Evolutionary conservation across 2,888 invertebrate genomes (phyloP), one percentile per base, ranked within the genome.

Genomic region (Sceliomorpha sp.): DNA sequence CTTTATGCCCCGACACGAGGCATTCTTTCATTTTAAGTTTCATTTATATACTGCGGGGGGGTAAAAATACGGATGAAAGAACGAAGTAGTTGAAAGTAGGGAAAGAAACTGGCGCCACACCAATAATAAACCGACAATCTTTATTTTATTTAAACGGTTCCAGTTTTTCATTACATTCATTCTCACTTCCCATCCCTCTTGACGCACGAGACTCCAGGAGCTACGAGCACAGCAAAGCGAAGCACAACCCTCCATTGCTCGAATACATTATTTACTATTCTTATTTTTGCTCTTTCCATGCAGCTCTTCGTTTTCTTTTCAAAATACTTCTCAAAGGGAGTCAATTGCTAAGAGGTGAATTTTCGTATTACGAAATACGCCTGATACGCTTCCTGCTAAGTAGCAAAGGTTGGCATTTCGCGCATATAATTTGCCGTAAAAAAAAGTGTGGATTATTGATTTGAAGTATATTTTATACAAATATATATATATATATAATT

Each of bases 121-220:
- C 76, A 81, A 85, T 86, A 84, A 83, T 81, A 82, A 76, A 82
- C 81, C 80, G 79, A 81, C 82, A 79, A 78, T 81, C 81, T 87
- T 83, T 86, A 86, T 85, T 87, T 88, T 86, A 86, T 87, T 87
- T 85, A 86, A 86, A 82, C 83, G 79, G 78, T 77, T 71, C 79
- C 81, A 79, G 81, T 87, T 87, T 88, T 87, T 87, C 86, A 87
- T 88, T 86, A 86, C 80, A 76, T 82, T 83, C 82, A 81, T 84
- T 81, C 74, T 78, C 81, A 73, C 81, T 70, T 77, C 75, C 72
- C 73, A 72, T 75, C 74, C 75, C 70, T 63, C 67, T 73, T 56
- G 67, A 64, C 60, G 53, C 63, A 44, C 67, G 50, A 64, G 62
- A 32, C 59, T 67, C 53, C 56, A 56, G 51, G 66, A 63, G 60